Conservation (phyloP, 2,113 vertebrate species). For the Mobula hypostoma region DNA sequence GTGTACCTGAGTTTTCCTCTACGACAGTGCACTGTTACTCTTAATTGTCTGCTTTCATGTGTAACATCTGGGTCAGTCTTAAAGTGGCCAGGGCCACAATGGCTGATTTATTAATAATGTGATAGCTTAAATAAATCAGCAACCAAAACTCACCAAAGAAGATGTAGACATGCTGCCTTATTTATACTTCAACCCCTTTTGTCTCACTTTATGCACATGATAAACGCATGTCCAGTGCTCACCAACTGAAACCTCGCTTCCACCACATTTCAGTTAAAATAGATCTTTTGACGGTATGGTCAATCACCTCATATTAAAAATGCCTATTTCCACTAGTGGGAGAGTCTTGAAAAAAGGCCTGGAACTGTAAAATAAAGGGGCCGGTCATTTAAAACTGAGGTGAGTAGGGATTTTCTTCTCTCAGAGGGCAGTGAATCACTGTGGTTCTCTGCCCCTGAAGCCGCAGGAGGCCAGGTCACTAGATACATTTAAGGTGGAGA, state of each 20-base stretch:
- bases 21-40: neutral
- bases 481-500: too few species aligned
- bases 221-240: neutral
- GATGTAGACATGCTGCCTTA: neutral
- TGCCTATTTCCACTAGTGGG: neutral
- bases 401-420: too few species aligned
- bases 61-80: neutral
- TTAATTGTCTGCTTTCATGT: conserved; percentile 7
- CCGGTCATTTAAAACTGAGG: too few species aligned
- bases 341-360: too few species aligned
- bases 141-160: neutral
- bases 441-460: too few species aligned
- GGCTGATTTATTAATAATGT: neutral
- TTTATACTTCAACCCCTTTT: neutral
- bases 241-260: too few species aligned
- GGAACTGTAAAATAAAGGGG: too few species aligned
- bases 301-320: neutral
- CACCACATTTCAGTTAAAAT: neutral
- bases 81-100: neutral
- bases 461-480: too few species aligned
- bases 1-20: neutral
- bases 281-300: neutral
- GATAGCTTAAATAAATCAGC: neutral
- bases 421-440: too few species aligned
- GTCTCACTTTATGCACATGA: neutral